A percentile compares a stretch with the other conserved stretches of the same genome.
Conservation (phyloP, 53 echinoderm and acorn worm genomes). For the Apostichopus leukothele region DNA sequence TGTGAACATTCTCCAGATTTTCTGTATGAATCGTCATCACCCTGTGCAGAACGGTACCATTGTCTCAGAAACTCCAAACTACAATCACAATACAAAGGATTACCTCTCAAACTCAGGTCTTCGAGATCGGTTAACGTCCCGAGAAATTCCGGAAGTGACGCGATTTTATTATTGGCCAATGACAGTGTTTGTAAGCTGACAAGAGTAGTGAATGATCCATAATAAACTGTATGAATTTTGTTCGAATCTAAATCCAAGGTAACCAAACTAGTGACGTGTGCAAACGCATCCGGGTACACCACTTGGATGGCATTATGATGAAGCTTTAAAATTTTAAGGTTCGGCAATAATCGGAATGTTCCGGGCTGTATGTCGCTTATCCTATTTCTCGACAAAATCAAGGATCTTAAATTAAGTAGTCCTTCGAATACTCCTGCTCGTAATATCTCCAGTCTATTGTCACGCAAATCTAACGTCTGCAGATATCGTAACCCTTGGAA, state of each 20-base stretch:
- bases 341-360: constrained; percentile 56
- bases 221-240: constrained; percentile 30
- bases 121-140: constrained; percentile 17
- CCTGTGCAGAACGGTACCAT: constrained; percentile 38
- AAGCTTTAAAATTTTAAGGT: constrained; percentile 52
- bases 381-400: constrained; percentile 54
- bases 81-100: constrained; percentile 69
- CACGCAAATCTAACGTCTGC: constrained; percentile 53
- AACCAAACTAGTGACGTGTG: constrained; percentile 41
- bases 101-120: constrained; percentile 41
- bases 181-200: constrained; percentile 40
- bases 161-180: constrained; percentile 54
- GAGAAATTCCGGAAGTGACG: constrained; percentile 50
- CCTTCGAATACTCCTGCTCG: constrained; percentile 50
- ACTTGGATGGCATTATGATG: constrained; percentile 54
- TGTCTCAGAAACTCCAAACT: constrained; percentile 46
- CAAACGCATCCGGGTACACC: constrained; percentile 56
- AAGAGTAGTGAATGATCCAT: constrained; percentile 53
- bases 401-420: constrained; percentile 45
- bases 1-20: constrained; percentile 37
- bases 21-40: background rate
- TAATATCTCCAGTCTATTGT: constrained; percentile 48
- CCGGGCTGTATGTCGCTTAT: constrained; percentile 49
- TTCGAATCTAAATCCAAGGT: constrained; percentile 52
- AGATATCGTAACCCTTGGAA: constrained; percentile 55